Base-by-base conservation (phyloP, 2,888 invertebrate genomes). In the Pterostichus madidus region DNA sequence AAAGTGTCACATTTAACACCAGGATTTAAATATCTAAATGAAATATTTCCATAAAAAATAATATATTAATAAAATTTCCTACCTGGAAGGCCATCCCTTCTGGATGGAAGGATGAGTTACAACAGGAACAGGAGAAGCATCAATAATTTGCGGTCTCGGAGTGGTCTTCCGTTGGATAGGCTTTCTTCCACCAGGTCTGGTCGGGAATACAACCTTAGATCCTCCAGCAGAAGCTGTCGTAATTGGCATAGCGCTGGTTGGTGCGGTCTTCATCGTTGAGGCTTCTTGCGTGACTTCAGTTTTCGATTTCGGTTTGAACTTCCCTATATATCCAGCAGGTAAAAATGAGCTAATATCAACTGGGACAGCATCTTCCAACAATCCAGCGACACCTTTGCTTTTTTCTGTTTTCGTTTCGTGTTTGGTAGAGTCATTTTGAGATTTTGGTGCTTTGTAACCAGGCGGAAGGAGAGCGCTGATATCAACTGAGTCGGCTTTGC, bases 81-180 rank as follows among this genome's bases (percentile, higher is more conserved):
- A 95, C 93, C 97, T 94, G 24, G 92, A 93, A 0, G 97, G 97
- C 93, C 96, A 96, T 85, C 96, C 97, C 89, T 95, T 96, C 84
- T 95, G 94, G 86, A 97, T 96, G 77, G 94, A 93, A 5, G 95
- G 95, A 0, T 90, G 88, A 0, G 92, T 91, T 0, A 91, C 89
- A 82, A 88, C 90, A 53, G 92, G 92, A 35, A 91, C 89, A 82
- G 88, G 89, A 53, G 92, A 92, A 35, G 90, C 90, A 2, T 85
- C 88, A 1, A 85, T 88, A 35, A 88, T 85, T 83, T 11, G 92
- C 89, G 86, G 91, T 92, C 76, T 86, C 0, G 93, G 91, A 5
- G 95, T 94, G 0, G 93, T 91, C n/a, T 89, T 89, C 88, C 93
- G 91, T 86, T 93, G 89, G 86, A 89, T 88, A 83, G 92, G 88